Base-by-base conservation (phyloP, 2,113 vertebrate genomes). In the Papio anubis region DNA sequence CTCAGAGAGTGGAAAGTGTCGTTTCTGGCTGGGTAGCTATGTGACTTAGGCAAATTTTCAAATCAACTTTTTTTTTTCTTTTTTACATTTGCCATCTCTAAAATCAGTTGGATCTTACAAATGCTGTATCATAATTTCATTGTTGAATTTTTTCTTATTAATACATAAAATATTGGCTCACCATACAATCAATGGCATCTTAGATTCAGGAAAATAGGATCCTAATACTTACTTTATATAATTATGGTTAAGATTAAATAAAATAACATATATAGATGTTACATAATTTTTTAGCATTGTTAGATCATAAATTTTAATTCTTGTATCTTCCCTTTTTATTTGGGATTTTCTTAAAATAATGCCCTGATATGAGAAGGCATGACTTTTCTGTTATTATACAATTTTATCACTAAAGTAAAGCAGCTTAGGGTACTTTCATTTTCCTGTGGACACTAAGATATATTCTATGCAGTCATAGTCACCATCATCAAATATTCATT, bases 401-500 rank as follows among this genome's bases (percentile, higher is more conserved):
- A 13, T 93, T 88, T 89, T 88, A 92, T 94, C 72, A 35, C 10
- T 82, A 50, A 68, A 61, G 11, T 21, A 80, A 83, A 80, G 48
- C 68, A 75, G 43, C 86, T 89, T 92, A n/a, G 30, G 88, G n/a
- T 61, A 52, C 55, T 88, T 92, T 59, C 30, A 13, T 64, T 64
- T 92, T 96, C 48, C 78, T 70, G 17, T 87, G 75, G 70, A 85
- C 59, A 64, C 83, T 81, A 6, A 79, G 32, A 32, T 48, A 50
- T 48, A 35, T 90, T 72, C 30, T 78, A 3, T 73, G 4, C 57
- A 70, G 23, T 50, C 9, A 14, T 52, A 82, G 75, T 93, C 64
- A 72, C 82, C 16, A 6, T 27, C 78, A 73, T 89, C 68, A 97
- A 84, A 92, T 92, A 93, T 84, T 94, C 80, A 89, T 32, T 78